Base-by-base conservation (phyloP, 1,140 invertebrate genomes). In the Callitettix versicolor region DNA sequence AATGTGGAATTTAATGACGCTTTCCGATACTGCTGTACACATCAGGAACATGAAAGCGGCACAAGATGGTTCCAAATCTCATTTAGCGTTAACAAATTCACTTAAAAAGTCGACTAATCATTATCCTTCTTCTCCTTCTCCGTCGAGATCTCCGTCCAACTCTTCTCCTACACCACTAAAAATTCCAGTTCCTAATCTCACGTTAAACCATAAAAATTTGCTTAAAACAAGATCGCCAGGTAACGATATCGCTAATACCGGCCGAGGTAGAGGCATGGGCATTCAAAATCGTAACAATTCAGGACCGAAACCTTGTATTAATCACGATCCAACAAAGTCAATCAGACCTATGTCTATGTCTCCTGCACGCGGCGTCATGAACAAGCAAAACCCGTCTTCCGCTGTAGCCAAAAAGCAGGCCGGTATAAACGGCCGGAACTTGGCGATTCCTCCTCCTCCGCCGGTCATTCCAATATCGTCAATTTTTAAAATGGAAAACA, bases 311-410 rank as follows among this genome's bases (percentile, higher is more conserved):
- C 65, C 64, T 3, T 59, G 58, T 7, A 30, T 4, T 30, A 30
- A 30, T 30, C 3, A 30, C 9, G 26, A 30, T 30, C 68, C 66
- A 18, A 71, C 69, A 58, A 68, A 69, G 50, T 62, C 53, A 24
- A 66, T 71, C 2, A 53, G 69, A 11, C 68, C 70, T 46, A 69
- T 70, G 56, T 68, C 69, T 9, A 69, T 70, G 56, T 68, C 69
- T 9, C 67, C 67, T 0, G 61, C 64, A 1, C 49, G 69, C 11
- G 26, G 26, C 9, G 9, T 30, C 26, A 4, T 9, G 9, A 30
- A 30, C 26, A 30, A 7, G n/a, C 43, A 18, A 7, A 49, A 30
- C n/a, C 21, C 24, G 7, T 49, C 34, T 2, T 34, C 41, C 2
- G 33, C 52, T 3, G 50, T 26, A 0, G 53, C 53, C 1, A 34